These are phyloP conservation scores for Pocota personata DNA, from an alignment of 2,888 invertebrate genomes.

Conservation along the genomic window DNA sequence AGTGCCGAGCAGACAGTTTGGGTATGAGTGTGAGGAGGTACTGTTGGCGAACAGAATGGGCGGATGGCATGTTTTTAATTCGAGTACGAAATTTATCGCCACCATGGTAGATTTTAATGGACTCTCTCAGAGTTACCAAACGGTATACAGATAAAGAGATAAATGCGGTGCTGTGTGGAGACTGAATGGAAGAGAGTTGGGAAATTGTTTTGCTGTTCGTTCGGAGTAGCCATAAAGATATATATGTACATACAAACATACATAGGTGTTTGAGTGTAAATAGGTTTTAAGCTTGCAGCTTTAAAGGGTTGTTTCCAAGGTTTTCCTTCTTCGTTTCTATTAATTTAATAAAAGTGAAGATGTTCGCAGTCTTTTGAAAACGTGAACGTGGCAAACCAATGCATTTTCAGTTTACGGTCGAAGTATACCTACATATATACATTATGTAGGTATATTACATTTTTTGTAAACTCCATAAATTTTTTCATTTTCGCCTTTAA, in stretches of 20 bases:
- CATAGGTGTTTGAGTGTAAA: background rate
- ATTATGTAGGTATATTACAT: no score
- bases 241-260: background rate
- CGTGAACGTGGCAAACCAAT: no score
- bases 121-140: background rate
- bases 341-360: no score
- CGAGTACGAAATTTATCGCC: constrained; percentile 27
- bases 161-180: background rate
- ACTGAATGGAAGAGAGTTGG: background rate
- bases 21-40: background rate
- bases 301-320: background rate
- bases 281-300: background rate
- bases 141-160: background rate
- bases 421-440: no score
- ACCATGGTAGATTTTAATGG: constrained; percentile 21
- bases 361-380: no score
- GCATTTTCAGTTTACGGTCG: no score
- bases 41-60: background rate
- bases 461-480: no score
- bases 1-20: background rate
- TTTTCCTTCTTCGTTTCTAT: no score
- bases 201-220: background rate
- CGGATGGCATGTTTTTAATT: constrained; percentile 22
- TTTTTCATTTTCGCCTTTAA: no score
- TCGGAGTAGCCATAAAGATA: background rate